These are phyloP conservation scores for Phaetusa simplex DNA, from an alignment of 2,113 vertebrate species.

Conservation along the genomic window DNA sequence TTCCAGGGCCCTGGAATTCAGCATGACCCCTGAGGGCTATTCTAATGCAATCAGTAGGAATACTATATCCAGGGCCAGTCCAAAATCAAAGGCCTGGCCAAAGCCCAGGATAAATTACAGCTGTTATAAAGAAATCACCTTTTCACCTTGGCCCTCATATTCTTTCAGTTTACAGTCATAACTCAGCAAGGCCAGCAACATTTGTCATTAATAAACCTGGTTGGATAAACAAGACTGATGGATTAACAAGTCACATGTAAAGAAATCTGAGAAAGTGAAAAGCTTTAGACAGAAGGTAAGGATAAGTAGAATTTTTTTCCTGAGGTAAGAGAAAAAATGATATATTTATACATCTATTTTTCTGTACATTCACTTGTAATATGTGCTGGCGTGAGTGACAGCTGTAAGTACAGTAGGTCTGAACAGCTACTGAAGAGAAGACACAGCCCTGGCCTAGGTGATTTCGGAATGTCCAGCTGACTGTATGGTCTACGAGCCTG, in stretches of 20 bases:
- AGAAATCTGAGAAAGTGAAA: slow-evolving; percentile 64
- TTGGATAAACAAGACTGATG: slow-evolving; percentile 64
- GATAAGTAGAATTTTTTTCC: background rate
- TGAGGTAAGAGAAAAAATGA: background rate
- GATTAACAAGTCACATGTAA: slow-evolving; percentile 61
- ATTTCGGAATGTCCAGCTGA: background rate
- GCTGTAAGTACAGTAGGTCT: background rate
- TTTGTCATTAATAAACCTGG: slow-evolving; percentile 73
- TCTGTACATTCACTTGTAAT: background rate
- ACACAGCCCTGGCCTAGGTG: background rate
- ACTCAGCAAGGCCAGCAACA: slow-evolving; percentile 66
- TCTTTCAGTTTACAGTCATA: slow-evolving; percentile 73
- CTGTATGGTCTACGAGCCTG: background rate
- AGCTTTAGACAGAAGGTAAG: slow-evolving; percentile 24
- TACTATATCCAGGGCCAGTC: slow-evolving; percentile 73
- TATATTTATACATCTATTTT: background rate
- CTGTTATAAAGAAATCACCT: slow-evolving; percentile 77
- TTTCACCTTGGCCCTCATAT: slow-evolving; percentile 72
- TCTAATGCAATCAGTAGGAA: slow-evolving; percentile 84
- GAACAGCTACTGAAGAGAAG: background rate
- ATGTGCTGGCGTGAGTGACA: background rate
- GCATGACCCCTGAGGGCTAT: slow-evolving; percentile 82
- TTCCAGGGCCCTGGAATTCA: slow-evolving; percentile 89
- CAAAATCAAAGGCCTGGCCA: slow-evolving; percentile 79
- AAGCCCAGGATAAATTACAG: slow-evolving; percentile 81